These are phyloP conservation scores for Artibeus lituratus DNA, from an alignment of 2,797 vertebrate species.

Conservation along the genomic window DNA sequence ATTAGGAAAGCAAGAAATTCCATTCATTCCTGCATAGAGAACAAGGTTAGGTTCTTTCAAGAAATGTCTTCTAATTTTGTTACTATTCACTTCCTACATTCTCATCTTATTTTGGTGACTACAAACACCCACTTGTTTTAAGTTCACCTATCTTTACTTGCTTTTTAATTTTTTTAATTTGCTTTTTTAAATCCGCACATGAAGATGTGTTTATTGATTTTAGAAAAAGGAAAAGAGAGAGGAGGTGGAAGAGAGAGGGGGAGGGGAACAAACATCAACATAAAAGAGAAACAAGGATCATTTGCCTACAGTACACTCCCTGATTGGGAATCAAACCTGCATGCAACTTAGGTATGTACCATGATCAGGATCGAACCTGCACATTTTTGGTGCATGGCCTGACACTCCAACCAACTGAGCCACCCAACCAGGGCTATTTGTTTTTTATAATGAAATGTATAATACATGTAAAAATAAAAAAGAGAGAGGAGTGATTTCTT, in stretches of 20 bases:
- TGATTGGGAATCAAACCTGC: no score
- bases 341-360: no score
- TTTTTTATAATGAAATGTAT: not conserved
- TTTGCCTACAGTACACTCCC: no score
- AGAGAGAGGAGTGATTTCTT: not conserved
- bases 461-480: not conserved
- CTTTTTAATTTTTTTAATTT: not conserved
- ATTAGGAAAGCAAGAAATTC: not conserved
- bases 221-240: no score
- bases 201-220: no score
- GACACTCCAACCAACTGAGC: no score
- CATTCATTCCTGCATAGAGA: not conserved
- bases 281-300: no score
- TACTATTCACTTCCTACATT: not conserved
- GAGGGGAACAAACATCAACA: no score
- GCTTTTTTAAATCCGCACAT: not conserved
- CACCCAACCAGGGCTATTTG: not conserved
- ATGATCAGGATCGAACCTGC: no score
- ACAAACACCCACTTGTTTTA: not conserved
- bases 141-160: not conserved
- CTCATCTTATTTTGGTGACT: not conserved
- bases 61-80: conserved; percentile 24
- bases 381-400: no score
- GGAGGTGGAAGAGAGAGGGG: no score
- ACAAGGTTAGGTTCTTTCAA: not conserved